Conservation (phyloP, 1,140 invertebrate species). For the Coenobita brevimanus region DNA sequence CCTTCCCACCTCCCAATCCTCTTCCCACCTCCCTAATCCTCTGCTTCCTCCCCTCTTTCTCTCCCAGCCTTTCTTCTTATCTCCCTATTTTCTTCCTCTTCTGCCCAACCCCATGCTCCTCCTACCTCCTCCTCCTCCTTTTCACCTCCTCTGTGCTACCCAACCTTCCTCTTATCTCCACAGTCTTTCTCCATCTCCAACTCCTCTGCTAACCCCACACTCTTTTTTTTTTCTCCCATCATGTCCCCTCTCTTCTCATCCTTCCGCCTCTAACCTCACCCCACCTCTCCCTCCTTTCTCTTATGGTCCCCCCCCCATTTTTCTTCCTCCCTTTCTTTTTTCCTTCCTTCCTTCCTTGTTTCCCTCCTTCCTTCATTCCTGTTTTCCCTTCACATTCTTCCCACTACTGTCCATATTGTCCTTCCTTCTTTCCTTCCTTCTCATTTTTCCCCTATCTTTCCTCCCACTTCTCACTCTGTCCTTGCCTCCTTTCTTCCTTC, state of each 20-base stretch:
- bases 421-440: slow-evolving; percentile 1
- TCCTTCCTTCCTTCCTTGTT: not conserved
- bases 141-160: too few relatives aligned
- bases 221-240: too few relatives aligned
- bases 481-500: not conserved
- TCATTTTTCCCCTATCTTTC: not conserved
- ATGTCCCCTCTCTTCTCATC: not conserved
- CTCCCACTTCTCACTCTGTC: not conserved
- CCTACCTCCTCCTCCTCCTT: too few relatives aligned
- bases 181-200: too few relatives aligned
- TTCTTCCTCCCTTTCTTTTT: not conserved
- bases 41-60: too few relatives aligned
- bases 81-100: too few relatives aligned
- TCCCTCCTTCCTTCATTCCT: not conserved
- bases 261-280: not conserved
- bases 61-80: too few relatives aligned
- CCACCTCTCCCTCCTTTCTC: not conserved
- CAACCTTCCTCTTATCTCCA: too few relatives aligned
- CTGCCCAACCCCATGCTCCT: too few relatives aligned
- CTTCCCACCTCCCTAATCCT: too few relatives aligned
- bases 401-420: not conserved
- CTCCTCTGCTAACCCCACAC: too few relatives aligned
- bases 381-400: not conserved
- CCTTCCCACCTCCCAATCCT: not conserved
- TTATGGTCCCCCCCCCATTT: not conserved